Percentiles rank a stretch among this genome's conserved stretches.
These are phyloP conservation scores for Listronotus bonariensis DNA, from an alignment of 1,140 invertebrate genomes.

Conservation along the genomic window DNA sequence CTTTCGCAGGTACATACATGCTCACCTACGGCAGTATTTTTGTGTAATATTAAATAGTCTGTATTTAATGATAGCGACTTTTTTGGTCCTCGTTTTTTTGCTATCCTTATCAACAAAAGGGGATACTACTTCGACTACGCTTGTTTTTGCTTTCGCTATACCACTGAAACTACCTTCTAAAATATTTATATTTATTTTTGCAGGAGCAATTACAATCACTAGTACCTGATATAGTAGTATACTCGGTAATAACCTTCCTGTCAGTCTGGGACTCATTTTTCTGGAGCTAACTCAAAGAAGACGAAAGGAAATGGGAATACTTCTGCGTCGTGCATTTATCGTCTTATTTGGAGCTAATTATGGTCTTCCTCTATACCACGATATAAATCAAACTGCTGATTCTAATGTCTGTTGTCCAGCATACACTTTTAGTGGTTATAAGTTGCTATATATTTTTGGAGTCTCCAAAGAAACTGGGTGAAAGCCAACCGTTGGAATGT, in stretches of 20 bases:
- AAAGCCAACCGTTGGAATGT: conserved; percentile 66
- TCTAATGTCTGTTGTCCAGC: conserved; percentile 62
- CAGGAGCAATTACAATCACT: conserved; percentile 51
- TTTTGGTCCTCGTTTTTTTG: too few species aligned
- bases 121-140: too few species aligned
- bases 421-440: conserved; percentile 71
- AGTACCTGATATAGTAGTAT: conserved; percentile 55
- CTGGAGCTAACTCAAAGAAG: conserved; percentile 21
- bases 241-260: conserved; percentile 52
- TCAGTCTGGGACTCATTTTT: conserved; percentile 39
- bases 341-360: conserved; percentile 61
- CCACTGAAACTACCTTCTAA: too few species aligned
- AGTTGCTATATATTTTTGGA: conserved; percentile 80
- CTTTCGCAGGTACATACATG: too few species aligned
- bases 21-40: too few species aligned
- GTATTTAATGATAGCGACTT: too few species aligned
- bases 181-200: too few species aligned
- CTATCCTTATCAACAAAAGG: too few species aligned
- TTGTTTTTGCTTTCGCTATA: too few species aligned
- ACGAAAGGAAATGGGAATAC: conserved; percentile 32
- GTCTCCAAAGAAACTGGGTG: conserved; percentile 69
- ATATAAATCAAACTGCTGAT: conserved; percentile 44
- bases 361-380: conserved; percentile 62
- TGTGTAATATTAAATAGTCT: too few species aligned
- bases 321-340: conserved; percentile 47